Evolutionary conservation across 2,113 vertebrate genomes (phyloP).

Genomic region (Merops nubicus): DNA sequence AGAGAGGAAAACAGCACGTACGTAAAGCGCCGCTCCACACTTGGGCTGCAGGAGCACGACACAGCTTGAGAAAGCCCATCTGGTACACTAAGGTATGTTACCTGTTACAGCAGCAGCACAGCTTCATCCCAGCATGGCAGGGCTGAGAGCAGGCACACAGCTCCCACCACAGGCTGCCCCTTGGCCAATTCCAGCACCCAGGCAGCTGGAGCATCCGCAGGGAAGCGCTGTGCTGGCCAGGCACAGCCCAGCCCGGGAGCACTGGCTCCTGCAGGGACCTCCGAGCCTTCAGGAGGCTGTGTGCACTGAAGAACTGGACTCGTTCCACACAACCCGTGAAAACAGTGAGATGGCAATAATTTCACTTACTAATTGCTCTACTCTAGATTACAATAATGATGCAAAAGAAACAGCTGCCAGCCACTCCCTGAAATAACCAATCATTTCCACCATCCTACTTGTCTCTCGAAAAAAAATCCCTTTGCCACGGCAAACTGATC

Average conservation of each 20-base stretch:
- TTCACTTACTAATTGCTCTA: neutral
- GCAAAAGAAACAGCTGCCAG: neutral
- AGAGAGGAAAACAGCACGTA: neutral
- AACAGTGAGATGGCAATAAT: neutral
- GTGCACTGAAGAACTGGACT: neutral
- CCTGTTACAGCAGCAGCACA: neutral
- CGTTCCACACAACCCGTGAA: neutral
- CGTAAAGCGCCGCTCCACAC: accelerated
- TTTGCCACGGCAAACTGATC: slow-evolving; percentile 19
- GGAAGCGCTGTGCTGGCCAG: accelerated
- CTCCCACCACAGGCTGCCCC: neutral
- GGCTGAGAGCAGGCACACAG: accelerated
- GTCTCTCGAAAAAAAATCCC: neutral
- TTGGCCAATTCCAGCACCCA: accelerated
- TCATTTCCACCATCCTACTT: slow-evolving; percentile 17
- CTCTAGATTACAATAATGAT: neutral
- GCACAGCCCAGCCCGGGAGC: neutral
- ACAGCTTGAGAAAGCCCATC: neutral
- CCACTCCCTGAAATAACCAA: slow-evolving; percentile 2
- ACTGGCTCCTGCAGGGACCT: accelerated
- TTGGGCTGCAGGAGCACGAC: neutral
- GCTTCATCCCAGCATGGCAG: neutral
- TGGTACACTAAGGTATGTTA: neutral
- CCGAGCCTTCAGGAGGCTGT: accelerated
- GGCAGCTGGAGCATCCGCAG: accelerated